These are phyloP conservation scores for Pachyuromys duprasi DNA, from an alignment of 2,797 vertebrate genomes.

Conservation along the genomic window DNA sequence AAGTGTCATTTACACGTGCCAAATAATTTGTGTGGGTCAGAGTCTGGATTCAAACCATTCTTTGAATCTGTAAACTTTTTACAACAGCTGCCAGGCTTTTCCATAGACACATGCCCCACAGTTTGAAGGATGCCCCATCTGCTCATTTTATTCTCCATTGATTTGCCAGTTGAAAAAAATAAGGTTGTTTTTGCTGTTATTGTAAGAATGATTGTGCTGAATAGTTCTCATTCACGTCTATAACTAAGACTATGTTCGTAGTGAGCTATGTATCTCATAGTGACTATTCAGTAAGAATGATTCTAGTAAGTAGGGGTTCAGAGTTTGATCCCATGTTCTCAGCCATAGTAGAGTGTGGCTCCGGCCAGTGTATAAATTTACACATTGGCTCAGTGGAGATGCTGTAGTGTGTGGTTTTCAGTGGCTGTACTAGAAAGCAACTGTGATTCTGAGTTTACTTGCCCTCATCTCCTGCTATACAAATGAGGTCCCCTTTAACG, in stretches of 20 bases:
- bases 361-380: too few relatives aligned
- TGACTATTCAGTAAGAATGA: not conserved
- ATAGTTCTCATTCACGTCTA: not conserved
- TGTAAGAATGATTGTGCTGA: not conserved
- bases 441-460: not conserved
- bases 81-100: not conserved
- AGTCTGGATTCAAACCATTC: not conserved
- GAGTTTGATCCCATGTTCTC: not conserved
- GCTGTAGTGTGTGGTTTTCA: not conserved
- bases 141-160: not conserved
- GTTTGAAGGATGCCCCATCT: not conserved
- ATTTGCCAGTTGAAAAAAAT: not conserved
- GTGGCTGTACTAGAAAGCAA: not conserved
- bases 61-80: slow-evolving; percentile 4
- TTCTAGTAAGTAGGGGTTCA: not conserved
- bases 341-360: not conserved
- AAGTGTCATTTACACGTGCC: not conserved
- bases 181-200: not conserved
- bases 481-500: not conserved
- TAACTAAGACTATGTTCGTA: not conserved
- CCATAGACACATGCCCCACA: not conserved
- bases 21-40: not conserved
- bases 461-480: not conserved
- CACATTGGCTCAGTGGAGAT: not conserved
- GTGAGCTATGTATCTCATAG: not conserved